phyloP scores from a whole-genome alignment of 2,113 vertebrate species.

The Psophia crepitans region DNA sequence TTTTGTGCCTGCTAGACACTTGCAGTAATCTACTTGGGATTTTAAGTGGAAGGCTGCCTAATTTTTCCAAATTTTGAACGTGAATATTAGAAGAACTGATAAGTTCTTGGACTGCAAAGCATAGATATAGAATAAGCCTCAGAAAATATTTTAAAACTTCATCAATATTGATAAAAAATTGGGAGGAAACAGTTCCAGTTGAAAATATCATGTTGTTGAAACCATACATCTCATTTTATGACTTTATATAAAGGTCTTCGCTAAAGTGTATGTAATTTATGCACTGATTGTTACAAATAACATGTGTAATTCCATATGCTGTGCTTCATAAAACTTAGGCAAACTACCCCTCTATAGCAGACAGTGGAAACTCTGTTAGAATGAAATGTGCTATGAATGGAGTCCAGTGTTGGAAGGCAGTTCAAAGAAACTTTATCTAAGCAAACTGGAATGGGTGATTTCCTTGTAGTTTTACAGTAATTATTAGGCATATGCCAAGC shows the following conservation, averaged over 20 bases:
- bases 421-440: conserved; percentile 57
- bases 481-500: neutral
- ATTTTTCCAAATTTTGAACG: neutral
- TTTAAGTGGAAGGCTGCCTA: neutral
- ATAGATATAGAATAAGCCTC: neutral
- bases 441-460: conserved; percentile 39
- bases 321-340: neutral
- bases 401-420: conserved; percentile 20
- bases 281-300: conserved; percentile 12
- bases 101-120: neutral
- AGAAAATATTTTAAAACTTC: neutral
- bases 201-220: neutral
- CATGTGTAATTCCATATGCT: conserved; percentile 1
- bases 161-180: neutral
- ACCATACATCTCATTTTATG: neutral
- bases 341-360: neutral
- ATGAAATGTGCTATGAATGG: neutral
- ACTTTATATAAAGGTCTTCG: neutral
- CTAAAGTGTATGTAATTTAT: conserved; percentile 2
- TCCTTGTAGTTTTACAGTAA: conserved; percentile 45
- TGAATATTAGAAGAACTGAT: neutral
- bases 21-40: neutral
- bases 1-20: neutral
- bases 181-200: neutral
- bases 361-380: conserved; percentile 17